Conservation (phyloP, 2,113 vertebrate genomes). For the Cyanocitta stelleri region DNA sequence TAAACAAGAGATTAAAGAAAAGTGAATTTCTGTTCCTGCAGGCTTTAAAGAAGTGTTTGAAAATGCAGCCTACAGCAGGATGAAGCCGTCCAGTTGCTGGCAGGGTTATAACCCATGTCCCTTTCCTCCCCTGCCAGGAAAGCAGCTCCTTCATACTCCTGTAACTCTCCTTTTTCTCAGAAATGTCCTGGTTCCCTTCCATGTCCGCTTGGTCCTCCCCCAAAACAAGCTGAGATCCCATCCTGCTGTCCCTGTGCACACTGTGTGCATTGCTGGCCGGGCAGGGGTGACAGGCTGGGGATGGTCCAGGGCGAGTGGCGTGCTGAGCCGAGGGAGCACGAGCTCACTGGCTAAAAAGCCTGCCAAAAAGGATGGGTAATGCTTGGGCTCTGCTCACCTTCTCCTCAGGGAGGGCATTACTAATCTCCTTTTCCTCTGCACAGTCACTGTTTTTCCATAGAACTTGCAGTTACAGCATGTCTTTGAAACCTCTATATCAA, state of each 20-base stretch:
- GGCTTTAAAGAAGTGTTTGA: background rate
- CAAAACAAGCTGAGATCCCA: background rate
- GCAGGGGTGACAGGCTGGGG: background rate
- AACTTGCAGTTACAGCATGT: background rate
- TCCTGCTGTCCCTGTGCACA: background rate
- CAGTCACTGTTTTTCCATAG: constrained; percentile 29
- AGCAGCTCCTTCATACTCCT: background rate
- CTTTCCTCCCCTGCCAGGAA: background rate
- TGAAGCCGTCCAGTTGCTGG: background rate
- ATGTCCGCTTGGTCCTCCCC: background rate
- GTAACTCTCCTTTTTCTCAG: constrained; percentile 35
- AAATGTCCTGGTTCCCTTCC: constrained; percentile 26
- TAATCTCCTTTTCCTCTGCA: constrained; percentile 15
- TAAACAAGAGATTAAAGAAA: background rate
- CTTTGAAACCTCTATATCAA: background rate
- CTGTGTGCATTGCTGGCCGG: background rate
- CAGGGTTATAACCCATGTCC: background rate
- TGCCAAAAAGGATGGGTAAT: constrained; percentile 54
- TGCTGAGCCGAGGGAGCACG: background rate
- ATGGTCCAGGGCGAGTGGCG: background rate
- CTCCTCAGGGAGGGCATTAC: constrained; percentile 48
- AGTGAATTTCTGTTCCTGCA: background rate
- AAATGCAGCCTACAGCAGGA: background rate
- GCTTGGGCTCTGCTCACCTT: constrained; percentile 1
- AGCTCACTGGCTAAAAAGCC: background rate